A percentile compares a stretch with the other conserved stretches of the same genome.
Evolutionary conservation across 2,888 invertebrate species (phyloP).

Genomic region (Iselma pallidipennis): DNA sequence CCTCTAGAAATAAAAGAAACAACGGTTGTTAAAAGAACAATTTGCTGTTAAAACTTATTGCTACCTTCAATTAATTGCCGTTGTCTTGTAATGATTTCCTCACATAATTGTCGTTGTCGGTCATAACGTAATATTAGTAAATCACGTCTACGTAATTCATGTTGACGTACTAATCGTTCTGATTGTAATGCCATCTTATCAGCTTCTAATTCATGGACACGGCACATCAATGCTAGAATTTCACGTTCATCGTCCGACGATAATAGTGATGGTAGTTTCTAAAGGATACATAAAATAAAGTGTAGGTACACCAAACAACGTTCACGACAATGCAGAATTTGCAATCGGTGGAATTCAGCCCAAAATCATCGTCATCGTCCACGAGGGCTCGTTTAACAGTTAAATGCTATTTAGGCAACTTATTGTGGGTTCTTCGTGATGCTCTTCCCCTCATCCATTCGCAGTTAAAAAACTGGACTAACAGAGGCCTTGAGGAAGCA

Average conservation of each 20-base stretch:
- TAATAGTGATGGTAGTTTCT: conserved; percentile 84
- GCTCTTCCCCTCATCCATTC: no score
- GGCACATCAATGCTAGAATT: conserved; percentile 81
- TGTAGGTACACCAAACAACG: no score
- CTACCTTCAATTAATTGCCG: conserved; percentile 81
- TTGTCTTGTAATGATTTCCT: conserved; percentile 90
- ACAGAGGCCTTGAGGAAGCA: no score
- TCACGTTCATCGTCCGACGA: conserved; percentile 90
- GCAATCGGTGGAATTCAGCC: no score
- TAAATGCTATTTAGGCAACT: no score
- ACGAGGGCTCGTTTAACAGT: no score
- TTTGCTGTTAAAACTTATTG: conserved; percentile 3
- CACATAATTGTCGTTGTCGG: conserved; percentile 82
- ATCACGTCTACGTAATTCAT: conserved; percentile 83
- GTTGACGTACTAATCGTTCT: conserved; percentile 80
- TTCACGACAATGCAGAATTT: no score
- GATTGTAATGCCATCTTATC: conserved; percentile 92
- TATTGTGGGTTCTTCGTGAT: no score
- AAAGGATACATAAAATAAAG: no score
- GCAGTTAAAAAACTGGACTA: no score
- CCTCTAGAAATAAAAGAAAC: conserved; percentile 66
- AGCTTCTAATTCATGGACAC: conserved; percentile 92
- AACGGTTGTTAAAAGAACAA: no score
- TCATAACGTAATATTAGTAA: conserved; percentile 81
- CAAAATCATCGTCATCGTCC: no score